Conservation (phyloP, 2,113 vertebrate genomes). For the Pardalotus punctatus region DNA sequence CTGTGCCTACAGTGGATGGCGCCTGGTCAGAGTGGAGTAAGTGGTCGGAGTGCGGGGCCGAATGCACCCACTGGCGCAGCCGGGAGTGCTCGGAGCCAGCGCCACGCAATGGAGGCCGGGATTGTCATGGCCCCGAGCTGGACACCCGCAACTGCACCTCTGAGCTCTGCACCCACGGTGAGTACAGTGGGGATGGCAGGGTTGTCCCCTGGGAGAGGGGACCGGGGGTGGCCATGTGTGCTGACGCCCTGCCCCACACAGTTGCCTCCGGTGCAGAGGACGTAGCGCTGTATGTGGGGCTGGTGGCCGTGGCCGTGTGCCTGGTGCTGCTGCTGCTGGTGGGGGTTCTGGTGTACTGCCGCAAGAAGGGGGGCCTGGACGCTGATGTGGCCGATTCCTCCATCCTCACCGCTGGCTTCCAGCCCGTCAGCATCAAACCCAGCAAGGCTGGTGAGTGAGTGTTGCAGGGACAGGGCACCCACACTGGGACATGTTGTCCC, state of each 20-base stretch:
- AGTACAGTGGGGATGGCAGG: slow-evolving; percentile 40
- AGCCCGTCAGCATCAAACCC: slow-evolving; percentile 98
- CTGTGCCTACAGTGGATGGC: slow-evolving; percentile 82
- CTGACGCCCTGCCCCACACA: slow-evolving; percentile 19
- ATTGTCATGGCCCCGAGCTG: slow-evolving; percentile 88
- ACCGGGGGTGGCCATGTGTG: accelerated
- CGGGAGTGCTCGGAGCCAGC: slow-evolving; percentile 92
- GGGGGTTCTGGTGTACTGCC: slow-evolving; percentile 89
- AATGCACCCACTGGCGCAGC: slow-evolving; percentile 95
- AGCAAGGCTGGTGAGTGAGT: slow-evolving; percentile 88
- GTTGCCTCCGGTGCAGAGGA: slow-evolving; percentile 85
- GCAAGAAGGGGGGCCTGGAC: slow-evolving; percentile 93
- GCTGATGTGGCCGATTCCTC: slow-evolving; percentile 95
- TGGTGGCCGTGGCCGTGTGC: slow-evolving; percentile 91
- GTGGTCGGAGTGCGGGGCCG: slow-evolving; percentile 90
- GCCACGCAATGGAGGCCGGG: slow-evolving; percentile 90
- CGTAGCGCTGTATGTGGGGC: slow-evolving; percentile 92
- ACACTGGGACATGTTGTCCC: accelerated
- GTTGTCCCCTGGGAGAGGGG: background rate
- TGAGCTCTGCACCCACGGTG: slow-evolving; percentile 92
- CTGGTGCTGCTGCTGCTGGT: slow-evolving; percentile 90
- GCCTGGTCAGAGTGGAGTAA: slow-evolving; percentile 97
- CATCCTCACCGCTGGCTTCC: slow-evolving; percentile 97
- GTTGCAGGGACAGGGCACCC: background rate
- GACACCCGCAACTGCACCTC: slow-evolving; percentile 96